Evolutionary conservation across 2,797 vertebrate species (phyloP), one percentile per base, ranked within the genome.

Genomic region (Salmo trutta): DNA sequence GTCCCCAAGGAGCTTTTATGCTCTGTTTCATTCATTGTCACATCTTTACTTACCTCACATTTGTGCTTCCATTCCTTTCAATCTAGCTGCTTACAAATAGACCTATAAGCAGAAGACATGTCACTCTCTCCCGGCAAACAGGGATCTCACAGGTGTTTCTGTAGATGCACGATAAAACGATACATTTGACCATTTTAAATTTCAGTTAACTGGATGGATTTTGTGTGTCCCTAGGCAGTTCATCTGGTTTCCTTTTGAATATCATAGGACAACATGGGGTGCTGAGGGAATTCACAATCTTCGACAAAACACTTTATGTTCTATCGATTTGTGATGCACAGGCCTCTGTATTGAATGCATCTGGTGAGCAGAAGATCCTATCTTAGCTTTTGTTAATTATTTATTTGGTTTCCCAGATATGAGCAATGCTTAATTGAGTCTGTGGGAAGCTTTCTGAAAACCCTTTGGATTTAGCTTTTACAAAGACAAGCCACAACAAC

Each of bases 401-500:
- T 93, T 91, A 91, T 90, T 91, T 33, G n/a, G 83, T 82, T 89
- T 82, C 85, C 81, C 83, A 87, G 86, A 91, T 90, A 84, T 91
- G 88, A 94, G 92, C 91, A 90, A 91, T 92, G 89, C 81, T 90
- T 93, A 91, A 92, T 93, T 91, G 91, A 91, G 89, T 73, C 81
- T 75, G 75, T 84, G 33, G 24, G 80, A 85, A 86, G 82, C 82
- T 82, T 76, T 83, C 77, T 75, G 59, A 64, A 64, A 87, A 88
- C 85, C 86, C 86, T 87, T 83, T 8, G 0, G 33, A 81, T 14
- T 71, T 51, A 8, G 19, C 41, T 52, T 21, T 71, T 71, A 41
- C 41, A 41, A 41, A 41, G 41, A 41, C 41, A 41, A 41, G 8
- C 41, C 8, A 10, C 41, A 41, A 8, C 36, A 8, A 41, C 36